These are phyloP conservation scores for Prosapia bicincta DNA, from an alignment of 2,888 invertebrate genomes.

Conservation along the genomic window DNA sequence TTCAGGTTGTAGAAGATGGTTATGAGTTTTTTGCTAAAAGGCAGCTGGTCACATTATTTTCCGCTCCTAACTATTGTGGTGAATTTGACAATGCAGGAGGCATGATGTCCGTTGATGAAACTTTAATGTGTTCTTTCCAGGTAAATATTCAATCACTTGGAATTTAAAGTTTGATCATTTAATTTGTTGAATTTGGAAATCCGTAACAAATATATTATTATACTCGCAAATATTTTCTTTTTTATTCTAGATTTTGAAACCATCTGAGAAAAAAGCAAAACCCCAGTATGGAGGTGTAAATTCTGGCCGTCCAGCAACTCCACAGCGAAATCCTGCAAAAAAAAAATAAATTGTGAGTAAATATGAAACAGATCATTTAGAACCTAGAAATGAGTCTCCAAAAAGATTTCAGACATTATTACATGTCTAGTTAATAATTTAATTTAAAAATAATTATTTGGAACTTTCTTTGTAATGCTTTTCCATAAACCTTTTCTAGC, in stretches of 20 bases:
- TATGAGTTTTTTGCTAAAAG: conserved; percentile 99
- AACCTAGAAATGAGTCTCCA: too few relatives aligned
- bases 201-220: too few relatives aligned
- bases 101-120: conserved; percentile 99
- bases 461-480: too few relatives aligned
- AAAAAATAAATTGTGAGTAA: conserved; percentile 56
- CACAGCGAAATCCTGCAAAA: conserved; percentile 65
- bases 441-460: too few relatives aligned
- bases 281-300: conserved; percentile 93
- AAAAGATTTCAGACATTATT: too few relatives aligned
- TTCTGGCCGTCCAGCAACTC: conserved; percentile 80
- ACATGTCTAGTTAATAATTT: too few relatives aligned
- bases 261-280: conserved; percentile 99
- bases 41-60: conserved; percentile 96
- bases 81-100: conserved; percentile 99
- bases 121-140: conserved; percentile 99
- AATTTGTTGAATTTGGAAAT: too few relatives aligned
- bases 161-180: too few relatives aligned
- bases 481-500: too few relatives aligned
- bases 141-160: conserved; percentile 53
- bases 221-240: conserved; percentile 41
- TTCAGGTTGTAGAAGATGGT: conserved; percentile 93
- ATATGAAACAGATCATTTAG: too few relatives aligned
- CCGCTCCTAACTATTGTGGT: conserved; percentile 98
- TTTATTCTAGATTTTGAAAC: conserved; percentile 98